Conservation (phyloP, 2,888 invertebrate genomes). For the Folsomia candida region DNA sequence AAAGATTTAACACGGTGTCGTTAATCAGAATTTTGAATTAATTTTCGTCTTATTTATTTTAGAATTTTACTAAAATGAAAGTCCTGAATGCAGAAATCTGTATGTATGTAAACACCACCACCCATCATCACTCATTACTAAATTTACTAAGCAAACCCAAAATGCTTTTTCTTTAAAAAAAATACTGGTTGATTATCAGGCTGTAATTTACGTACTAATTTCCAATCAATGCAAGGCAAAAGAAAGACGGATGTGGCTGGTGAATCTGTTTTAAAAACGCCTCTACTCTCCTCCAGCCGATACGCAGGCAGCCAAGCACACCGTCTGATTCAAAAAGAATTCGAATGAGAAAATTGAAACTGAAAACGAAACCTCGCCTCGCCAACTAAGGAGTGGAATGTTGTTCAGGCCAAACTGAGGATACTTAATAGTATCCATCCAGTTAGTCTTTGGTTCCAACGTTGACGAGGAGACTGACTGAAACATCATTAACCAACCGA, state of each 20-base stretch:
- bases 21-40: too few relatives aligned
- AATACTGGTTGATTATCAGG: too few relatives aligned
- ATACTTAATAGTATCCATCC: neutral
- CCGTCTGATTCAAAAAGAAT: neutral
- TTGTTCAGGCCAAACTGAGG: neutral
- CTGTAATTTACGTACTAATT: neutral
- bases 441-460: neutral
- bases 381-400: slow-evolving; percentile 5
- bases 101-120: too few relatives aligned
- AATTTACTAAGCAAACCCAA: too few relatives aligned
- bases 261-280: neutral
- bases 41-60: too few relatives aligned
- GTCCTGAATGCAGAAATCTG: too few relatives aligned
- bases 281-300: neutral
- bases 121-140: too few relatives aligned
- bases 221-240: neutral
- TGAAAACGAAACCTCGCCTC: neutral
- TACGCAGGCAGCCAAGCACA: too few relatives aligned
- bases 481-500: neutral
- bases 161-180: too few relatives aligned
- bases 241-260: too few relatives aligned
- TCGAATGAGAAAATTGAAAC: neutral
- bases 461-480: neutral
- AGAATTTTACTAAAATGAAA: too few relatives aligned
- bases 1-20: too few relatives aligned